Percentiles rank a stretch among this genome's conserved stretches.
Conservation (phyloP, 2,113 vertebrate genomes). For the Raja brachyura region DNA sequence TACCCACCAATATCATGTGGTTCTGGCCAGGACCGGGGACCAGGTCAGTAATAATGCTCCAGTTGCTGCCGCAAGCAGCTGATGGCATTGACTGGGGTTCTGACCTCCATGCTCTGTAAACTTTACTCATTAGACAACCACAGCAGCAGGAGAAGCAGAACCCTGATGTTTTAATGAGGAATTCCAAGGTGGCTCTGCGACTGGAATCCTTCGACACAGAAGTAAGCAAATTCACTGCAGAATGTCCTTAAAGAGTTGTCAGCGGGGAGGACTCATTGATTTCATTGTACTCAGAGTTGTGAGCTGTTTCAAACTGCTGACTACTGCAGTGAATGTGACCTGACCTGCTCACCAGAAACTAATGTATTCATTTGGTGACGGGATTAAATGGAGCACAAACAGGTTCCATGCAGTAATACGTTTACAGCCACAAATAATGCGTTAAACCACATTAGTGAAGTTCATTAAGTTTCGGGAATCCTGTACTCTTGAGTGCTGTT, state of each 20-base stretch:
- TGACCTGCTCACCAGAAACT: slow-evolving; percentile 25
- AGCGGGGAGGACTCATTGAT: background rate
- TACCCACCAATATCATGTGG: no score
- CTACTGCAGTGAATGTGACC: slow-evolving; percentile 21
- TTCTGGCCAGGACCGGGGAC: background rate
- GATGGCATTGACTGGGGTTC: background rate
- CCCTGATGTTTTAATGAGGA: background rate
- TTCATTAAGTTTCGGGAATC: slow-evolving; percentile 15
- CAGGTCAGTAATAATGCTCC: background rate
- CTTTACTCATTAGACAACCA: background rate
- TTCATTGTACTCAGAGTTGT: background rate
- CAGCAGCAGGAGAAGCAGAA: background rate
- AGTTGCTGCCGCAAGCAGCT: background rate
- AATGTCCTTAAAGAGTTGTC: background rate
- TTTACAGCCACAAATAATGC: background rate
- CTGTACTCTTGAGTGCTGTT: background rate
- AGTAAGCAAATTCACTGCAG: background rate
- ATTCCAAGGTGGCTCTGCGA: background rate
- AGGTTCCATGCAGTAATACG: background rate
- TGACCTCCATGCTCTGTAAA: background rate
- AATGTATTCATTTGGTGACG: background rate
- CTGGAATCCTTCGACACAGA: background rate
- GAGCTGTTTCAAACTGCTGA: slow-evolving; percentile 20
- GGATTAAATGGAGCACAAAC: slow-evolving; percentile 25
- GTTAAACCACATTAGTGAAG: slow-evolving; percentile 3